A percentile compares a stretch with the other conserved stretches of the same genome.
Conservation (phyloP, 2,113 vertebrate species). For the Trematomus loennbergii region DNA sequence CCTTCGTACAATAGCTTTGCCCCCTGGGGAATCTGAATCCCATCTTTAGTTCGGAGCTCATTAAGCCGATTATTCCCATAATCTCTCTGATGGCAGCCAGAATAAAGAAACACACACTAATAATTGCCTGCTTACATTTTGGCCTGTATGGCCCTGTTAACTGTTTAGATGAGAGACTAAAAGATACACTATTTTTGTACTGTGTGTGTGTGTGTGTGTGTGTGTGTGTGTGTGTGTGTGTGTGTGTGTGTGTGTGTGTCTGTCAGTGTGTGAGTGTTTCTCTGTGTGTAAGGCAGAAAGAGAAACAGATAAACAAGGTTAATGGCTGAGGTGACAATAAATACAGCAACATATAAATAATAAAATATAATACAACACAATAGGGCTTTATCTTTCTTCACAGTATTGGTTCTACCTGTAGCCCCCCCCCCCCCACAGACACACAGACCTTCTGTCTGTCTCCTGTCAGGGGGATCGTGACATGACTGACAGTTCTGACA, state of each 20-base stretch:
- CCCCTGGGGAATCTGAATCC: slow-evolving; percentile 61
- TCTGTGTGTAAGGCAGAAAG: too few relatives aligned
- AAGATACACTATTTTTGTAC: slow-evolving; percentile 20
- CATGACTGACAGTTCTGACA: slow-evolving; percentile 87
- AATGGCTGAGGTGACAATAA: neutral
- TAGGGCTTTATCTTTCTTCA: slow-evolving; percentile 7
- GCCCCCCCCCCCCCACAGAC: neutral
- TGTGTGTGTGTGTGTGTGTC: neutral
- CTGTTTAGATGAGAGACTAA: slow-evolving; percentile 30
- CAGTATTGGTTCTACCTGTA: neutral
- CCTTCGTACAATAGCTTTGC: slow-evolving; percentile 59
- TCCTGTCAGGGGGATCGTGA: slow-evolving; percentile 82
- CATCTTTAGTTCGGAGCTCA: slow-evolving; percentile 74
- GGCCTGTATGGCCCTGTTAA: slow-evolving; percentile 43
- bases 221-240: neutral
- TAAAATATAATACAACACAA: neutral
- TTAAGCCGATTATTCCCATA: slow-evolving; percentile 75
- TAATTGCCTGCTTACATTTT: slow-evolving; percentile 72
- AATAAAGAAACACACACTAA: slow-evolving; percentile 64
- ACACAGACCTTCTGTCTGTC: slow-evolving; percentile 50
- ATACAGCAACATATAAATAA: neutral
- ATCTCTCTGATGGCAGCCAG: slow-evolving; percentile 69
- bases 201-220: neutral
- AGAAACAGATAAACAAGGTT: neutral
- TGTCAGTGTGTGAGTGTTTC: neutral